Evolutionary conservation across 2,113 vertebrate genomes (phyloP).

Genomic region (Nycticebus coucang): DNA sequence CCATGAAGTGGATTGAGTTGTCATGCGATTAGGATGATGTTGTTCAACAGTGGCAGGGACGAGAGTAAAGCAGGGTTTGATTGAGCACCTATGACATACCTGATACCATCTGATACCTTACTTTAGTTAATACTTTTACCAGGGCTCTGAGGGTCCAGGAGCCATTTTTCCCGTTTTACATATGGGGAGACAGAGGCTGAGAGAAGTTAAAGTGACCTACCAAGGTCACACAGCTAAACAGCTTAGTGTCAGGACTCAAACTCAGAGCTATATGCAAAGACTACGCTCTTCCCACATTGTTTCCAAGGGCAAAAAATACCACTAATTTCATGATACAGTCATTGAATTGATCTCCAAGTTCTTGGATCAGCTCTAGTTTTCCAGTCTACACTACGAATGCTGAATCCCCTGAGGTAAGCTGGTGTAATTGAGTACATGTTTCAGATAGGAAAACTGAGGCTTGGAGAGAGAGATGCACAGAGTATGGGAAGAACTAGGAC

Average conservation of each 20-base stretch:
- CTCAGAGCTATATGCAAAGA: neutral
- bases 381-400: neutral
- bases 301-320: neutral
- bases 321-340: neutral
- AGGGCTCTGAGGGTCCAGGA: neutral
- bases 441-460: conserved; percentile 31
- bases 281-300: neutral
- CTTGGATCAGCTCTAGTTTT: neutral
- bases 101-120: neutral
- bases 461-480: neutral
- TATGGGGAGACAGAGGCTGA: neutral
- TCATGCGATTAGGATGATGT: neutral
- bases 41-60: neutral
- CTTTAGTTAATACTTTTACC: neutral
- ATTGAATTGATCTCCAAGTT: neutral
- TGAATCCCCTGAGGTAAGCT: neutral
- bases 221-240: neutral
- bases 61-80: neutral
- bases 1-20: neutral
- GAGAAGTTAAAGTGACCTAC: neutral
- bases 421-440: neutral
- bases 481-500: neutral
- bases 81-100: neutral
- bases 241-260: neutral
- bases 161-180: neutral